Conservation (phyloP, 2,113 vertebrate species). For the Myiagra hebetior region DNA sequence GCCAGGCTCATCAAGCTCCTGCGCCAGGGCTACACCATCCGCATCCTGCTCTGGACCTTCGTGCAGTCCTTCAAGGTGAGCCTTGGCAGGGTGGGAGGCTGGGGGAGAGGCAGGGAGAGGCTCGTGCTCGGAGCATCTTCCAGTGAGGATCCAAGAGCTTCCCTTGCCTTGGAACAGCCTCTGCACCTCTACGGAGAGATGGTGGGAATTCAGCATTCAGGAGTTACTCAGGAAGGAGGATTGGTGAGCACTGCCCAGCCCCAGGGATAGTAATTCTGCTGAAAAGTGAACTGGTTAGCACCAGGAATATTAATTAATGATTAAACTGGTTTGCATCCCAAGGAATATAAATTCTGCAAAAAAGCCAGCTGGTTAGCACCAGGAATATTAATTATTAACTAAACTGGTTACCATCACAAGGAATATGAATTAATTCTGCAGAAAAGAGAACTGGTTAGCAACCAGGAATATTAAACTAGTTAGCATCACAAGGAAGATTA, state of each 20-base stretch:
- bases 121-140: neutral
- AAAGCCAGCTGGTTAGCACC: neutral
- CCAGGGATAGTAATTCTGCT: neutral
- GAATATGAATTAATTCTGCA: neutral
- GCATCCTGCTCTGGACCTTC: conserved; percentile 96
- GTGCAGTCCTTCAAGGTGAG: conserved; percentile 97
- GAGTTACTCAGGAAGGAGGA: neutral
- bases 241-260: neutral
- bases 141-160: neutral
- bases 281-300: neutral
- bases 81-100: fast-evolving
- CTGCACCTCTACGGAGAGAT: neutral
- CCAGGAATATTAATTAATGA: neutral
- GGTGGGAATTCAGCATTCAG: neutral
- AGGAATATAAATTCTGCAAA: neutral
- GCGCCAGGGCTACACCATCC: conserved; percentile 95
- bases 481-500: too few species aligned
- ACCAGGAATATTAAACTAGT: neutral
- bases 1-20: conserved; percentile 94
- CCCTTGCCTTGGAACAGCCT: neutral
- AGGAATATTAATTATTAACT: neutral
- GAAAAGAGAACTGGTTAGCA: too few species aligned
- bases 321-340: too few species aligned
- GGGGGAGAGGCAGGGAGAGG: fast-evolving
- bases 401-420: too few species aligned